Percentiles rank a stretch among this genome's conserved stretches.
phyloP scores from a whole-genome alignment of 2,888 invertebrate species.

The Clistopyga incitator region DNA sequence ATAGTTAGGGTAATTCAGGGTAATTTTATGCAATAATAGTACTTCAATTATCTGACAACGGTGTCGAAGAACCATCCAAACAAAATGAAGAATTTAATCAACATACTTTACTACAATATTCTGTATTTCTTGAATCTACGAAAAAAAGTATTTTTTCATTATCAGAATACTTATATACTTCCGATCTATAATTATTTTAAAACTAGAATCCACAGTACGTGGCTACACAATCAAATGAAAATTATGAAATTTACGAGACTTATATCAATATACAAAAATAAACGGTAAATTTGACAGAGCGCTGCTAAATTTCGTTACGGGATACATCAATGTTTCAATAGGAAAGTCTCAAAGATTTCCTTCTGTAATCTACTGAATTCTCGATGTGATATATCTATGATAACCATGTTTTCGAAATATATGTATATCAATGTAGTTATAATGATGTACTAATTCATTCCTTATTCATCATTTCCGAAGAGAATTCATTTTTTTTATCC shows the following conservation, averaged over 20 bases:
- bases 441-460: neutral
- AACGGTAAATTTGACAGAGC: slow-evolving; percentile 16
- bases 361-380: slow-evolving; percentile 47
- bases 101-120: slow-evolving; percentile 8
- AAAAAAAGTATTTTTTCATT: neutral
- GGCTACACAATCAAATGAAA: slow-evolving; percentile 25
- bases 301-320: neutral
- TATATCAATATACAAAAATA: slow-evolving; percentile 11
- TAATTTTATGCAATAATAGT: slow-evolving; percentile 30
- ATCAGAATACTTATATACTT: slow-evolving; percentile 6
- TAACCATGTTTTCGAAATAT: slow-evolving; percentile 54
- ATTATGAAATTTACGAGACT: slow-evolving; percentile 28
- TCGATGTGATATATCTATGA: slow-evolving; percentile 42
- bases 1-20: slow-evolving; percentile 13
- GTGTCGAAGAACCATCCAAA: slow-evolving; percentile 37
- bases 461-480: neutral
- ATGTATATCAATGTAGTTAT: slow-evolving; percentile 48
- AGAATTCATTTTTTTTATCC: too few relatives aligned
- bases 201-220: neutral
- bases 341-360: slow-evolving; percentile 1
- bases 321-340: slow-evolving; percentile 34
- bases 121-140: neutral
- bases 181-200: slow-evolving; percentile 7
- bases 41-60: slow-evolving; percentile 12
- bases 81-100: slow-evolving; percentile 19